Conservation (phyloP, 2,797 vertebrate genomes). For the Apodemus agrarius region DNA sequence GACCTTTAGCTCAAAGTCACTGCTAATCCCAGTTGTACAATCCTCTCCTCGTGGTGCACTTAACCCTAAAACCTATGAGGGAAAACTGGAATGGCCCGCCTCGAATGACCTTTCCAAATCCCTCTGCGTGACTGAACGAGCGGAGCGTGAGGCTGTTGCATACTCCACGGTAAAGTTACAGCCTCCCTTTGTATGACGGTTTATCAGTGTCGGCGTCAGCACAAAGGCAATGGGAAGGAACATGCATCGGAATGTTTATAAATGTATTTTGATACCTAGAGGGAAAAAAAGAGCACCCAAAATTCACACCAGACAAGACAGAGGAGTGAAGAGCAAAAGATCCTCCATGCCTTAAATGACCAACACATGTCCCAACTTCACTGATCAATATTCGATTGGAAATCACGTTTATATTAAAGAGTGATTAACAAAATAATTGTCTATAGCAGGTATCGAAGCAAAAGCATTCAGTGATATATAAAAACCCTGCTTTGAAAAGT, state of each 20-base stretch:
- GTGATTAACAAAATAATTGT: constrained; percentile 49
- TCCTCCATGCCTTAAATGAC: constrained; percentile 72
- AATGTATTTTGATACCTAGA: neutral
- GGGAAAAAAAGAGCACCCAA: neutral
- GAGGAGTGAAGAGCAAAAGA: constrained; percentile 59
- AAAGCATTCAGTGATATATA: neutral
- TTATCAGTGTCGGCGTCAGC: constrained; percentile 11
- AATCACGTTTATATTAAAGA: constrained; percentile 58
- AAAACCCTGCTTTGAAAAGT: neutral
- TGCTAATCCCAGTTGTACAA: constrained; percentile 58
- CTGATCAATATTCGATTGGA: constrained; percentile 81
- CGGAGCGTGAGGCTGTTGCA: neutral
- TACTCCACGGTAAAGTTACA: constrained; percentile 69
- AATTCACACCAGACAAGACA: constrained; percentile 62
- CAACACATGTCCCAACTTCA: constrained; percentile 74
- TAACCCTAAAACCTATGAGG: constrained; percentile 64
- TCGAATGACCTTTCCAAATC: constrained; percentile 62
- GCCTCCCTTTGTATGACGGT: neutral
- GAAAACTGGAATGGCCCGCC: constrained; percentile 44
- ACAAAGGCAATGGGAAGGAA: constrained; percentile 1
- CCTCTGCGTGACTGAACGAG: constrained; percentile 42
- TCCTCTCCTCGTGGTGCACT: neutral
- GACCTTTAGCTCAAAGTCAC: constrained; percentile 65
- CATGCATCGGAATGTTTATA: neutral
- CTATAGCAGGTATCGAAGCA: constrained; percentile 55